Base-by-base conservation (phyloP, 1,140 invertebrate genomes). In the Sitophilus oryzae region DNA sequence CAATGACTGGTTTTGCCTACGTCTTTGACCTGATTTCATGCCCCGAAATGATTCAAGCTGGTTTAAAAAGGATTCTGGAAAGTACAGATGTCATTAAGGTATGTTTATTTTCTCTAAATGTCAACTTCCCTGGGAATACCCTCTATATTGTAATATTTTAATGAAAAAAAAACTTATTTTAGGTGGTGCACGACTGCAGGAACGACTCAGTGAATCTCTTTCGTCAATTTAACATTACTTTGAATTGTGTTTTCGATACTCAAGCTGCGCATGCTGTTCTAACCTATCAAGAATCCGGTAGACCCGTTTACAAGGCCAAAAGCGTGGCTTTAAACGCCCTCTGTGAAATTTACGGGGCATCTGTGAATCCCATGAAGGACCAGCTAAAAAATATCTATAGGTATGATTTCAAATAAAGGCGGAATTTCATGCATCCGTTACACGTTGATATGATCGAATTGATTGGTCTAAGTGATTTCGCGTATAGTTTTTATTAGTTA, bases 221-320 rank as follows among this genome's bases (percentile, higher is more conserved):
- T 72, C 81, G 83, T 71, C 92, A 96, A 68, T 96, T 89, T 76
- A 86, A 85, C 41, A 89, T 97, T 38, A 82, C 82, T 30, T 73
- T 98, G 56, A 80, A 79, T 43, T 90, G 91, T 74, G 88, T 97
- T 19, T 97, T 98, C 74, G 95, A 98, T 73, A 97, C 94, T 14
- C 94, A 97, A 78, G 86, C 91, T 21, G 94, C 93, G 14, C 90
- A 97, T 74, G 87, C 92, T 38, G 86, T 97, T 5, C 71, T 97
- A 44, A 89, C 95, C 69, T 86, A 87, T 69, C 91, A 96, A 74
- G 87, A 94, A 63, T 89, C 88, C 52, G 84, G 85, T 40, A 89
- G 91, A 62, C 91, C 94, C 19, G 90, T 95, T 25, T 90, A 93
- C 66, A 94, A 95, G 79, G 88, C 92, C 10, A 95, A 95, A 74